Evolutionary conservation across 1,140 invertebrate species (phyloP), one percentile per base, ranked within the genome.

Genomic region (Proales similis): DNA sequence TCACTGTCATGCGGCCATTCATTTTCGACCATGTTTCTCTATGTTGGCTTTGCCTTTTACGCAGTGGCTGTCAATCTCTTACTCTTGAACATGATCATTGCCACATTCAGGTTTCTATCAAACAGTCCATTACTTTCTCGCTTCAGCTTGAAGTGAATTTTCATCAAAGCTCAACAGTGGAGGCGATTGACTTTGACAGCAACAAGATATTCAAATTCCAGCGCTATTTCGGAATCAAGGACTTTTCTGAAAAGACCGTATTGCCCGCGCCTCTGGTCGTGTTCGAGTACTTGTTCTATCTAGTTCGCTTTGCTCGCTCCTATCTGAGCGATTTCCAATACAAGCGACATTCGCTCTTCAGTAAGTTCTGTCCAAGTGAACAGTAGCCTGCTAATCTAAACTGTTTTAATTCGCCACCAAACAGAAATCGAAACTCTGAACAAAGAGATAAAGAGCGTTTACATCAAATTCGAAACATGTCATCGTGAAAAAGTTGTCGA

Each of bases 391-490:
- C n/a, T n/a, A n/a, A n/a, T n/a, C n/a, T n/a, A n/a, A n/a, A n/a
- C n/a, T n/a, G n/a, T n/a, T n/a, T n/a, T n/a, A n/a, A n/a, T n/a
- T n/a, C n/a, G n/a, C n/a, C n/a, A n/a, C n/a, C n/a, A 29, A 26
- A 7, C 17, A 57, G 51, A 17, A 42, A 57, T 57, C 9, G 33
- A 57, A 27, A 43, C 39, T 30, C 7, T 24, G 1, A 42, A 57
- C 11, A 42, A 57, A 27, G 45, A 20, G 1, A 17, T 3, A 24
- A 57, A 57, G 45, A 57, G 45, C 30, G 36, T 42, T 29, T 57
- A 57, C 19, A 36, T 57, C n/a, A 57, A 57, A 57, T 57, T 57
- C 45, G 51, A 57, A 42, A 57, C 33, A n/a, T 57, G 17, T 26
- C 33, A 57, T 9, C 7, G 51, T 27, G 36, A 57, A 29, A 57